phyloP scores from a whole-genome alignment of 2,888 invertebrate genomes.

The Sipha maydis region DNA sequence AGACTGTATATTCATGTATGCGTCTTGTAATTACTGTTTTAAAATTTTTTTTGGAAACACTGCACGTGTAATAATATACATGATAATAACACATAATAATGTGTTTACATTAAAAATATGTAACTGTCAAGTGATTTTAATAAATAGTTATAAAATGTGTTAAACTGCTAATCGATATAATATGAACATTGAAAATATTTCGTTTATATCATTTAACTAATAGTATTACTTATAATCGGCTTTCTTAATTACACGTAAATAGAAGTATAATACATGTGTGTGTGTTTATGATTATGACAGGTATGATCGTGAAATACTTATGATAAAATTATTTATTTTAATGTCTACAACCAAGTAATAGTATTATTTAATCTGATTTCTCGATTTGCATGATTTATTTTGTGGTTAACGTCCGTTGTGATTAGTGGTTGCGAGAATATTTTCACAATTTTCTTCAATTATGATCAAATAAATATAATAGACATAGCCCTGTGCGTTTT shows the following conservation, averaged over 20 bases:
- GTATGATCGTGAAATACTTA: no score
- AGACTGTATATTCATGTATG: no score
- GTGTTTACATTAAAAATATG: background rate
- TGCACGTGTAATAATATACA: no score
- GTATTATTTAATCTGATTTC: background rate
- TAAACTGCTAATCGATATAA: background rate
- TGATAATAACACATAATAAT: no score
- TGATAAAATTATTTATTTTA: background rate
- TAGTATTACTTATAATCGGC: background rate
- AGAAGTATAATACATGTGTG: background rate
- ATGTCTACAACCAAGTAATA: slow-evolving; percentile 2
- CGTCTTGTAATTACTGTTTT: no score
- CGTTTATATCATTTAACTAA: background rate
- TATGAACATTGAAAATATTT: background rate
- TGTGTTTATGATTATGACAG: no score
- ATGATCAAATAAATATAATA: background rate
- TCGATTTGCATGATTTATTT: slow-evolving; percentile 39
- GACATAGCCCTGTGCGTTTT: background rate
- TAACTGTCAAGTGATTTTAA: background rate
- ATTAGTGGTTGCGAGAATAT: slow-evolving; percentile 12
- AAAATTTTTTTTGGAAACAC: no score
- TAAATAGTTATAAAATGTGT: background rate
- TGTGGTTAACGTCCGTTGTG: slow-evolving; percentile 11
- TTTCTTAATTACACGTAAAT: background rate
- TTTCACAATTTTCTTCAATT: slow-evolving; percentile 2